These are phyloP conservation scores for Poeciliopsis prolifica DNA, from an alignment of 2,113 vertebrate genomes.

Conservation along the genomic window DNA sequence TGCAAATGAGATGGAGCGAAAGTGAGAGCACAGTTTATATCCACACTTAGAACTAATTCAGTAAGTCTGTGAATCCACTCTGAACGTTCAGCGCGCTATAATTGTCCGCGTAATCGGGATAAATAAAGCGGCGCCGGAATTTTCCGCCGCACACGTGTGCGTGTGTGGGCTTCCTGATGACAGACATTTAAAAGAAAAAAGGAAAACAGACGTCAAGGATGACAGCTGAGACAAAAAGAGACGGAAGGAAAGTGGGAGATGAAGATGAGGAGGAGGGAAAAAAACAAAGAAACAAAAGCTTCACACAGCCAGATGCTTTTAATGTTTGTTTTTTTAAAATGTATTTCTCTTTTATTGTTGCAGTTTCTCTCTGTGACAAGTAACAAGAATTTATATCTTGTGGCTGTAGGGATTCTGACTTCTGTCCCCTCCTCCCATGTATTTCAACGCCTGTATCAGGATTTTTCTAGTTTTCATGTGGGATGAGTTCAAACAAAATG, in stretches of 20 bases:
- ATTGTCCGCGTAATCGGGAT: slow-evolving; percentile 52
- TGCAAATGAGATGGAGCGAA: slow-evolving; percentile 28
- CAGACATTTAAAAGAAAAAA: slow-evolving; percentile 45
- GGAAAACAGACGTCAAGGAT: slow-evolving; percentile 42
- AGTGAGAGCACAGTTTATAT: slow-evolving; percentile 40
- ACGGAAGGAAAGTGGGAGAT: slow-evolving; percentile 38
- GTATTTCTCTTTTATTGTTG: slow-evolving; percentile 3
- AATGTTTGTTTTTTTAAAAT: background rate
- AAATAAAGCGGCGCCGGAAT: slow-evolving; percentile 41
- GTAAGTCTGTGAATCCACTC: slow-evolving; percentile 50
- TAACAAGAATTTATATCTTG: slow-evolving; percentile 4
- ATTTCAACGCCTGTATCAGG: background rate
- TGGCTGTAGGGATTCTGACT: background rate
- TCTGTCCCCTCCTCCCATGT: background rate
- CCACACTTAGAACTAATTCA: slow-evolving; percentile 63
- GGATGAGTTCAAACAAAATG: background rate
- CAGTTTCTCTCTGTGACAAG: background rate
- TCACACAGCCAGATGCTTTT: slow-evolving; percentile 4
- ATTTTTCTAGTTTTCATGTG: background rate
- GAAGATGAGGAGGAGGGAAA: slow-evolving; percentile 14
- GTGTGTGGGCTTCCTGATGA: slow-evolving; percentile 40
- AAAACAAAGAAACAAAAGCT: slow-evolving; percentile 25
- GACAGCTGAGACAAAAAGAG: slow-evolving; percentile 23
- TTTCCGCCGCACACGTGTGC: background rate
- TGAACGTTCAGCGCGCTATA: slow-evolving; percentile 45